Base-by-base conservation (phyloP, 1,140 invertebrate genomes). In the Zaprionus camerounensis region DNA sequence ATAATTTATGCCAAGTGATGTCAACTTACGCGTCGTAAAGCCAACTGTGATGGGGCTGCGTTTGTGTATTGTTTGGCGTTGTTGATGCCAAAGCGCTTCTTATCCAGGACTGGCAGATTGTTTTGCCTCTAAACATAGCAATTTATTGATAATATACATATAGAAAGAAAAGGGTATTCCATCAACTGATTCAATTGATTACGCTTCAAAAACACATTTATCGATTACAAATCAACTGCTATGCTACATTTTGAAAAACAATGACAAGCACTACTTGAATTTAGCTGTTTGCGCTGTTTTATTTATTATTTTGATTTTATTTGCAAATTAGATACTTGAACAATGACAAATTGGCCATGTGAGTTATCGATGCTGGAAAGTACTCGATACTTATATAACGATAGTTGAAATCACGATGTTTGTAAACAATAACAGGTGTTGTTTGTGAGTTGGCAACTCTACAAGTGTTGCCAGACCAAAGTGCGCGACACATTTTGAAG, bases 71-170 rank as follows among this genome's bases (percentile, higher is more conserved):
- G 26, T 56, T 56, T 26, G 71, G 76, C 65, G 71, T 66, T 62
- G 70, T 38, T 41, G 67, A n/a, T 70, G 67, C 68, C 46, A 91
- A 69, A 36, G 76, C 69, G 69, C 61, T 86, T 80, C 71, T 81
- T 72, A 91, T 75, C 78, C 81, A 77, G 71, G 68, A 28, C 36
- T 65, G 71, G 63, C 72, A 74, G 17, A 82, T 53, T 71, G 69
- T 57, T 76, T 78, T 82, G 55, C 69, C 66, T 78, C 61, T 78
- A 67, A 85, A 88, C 76, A 82, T 90, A 90, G 76, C 85, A 90
- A 70, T 71, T 65, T 59, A 62, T 62, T 62, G 46, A 62, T 69
- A 69, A 64, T 64, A 64, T 56, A 53, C 38, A 67, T 67, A 41
- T 66, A 53, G 51, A 71, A 61, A 34, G 13, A 28, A 59, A 55